A percentile compares a stretch with the other conserved stretches of the same genome.
These are phyloP conservation scores for Phyllopteryx taeniolatus DNA, from an alignment of 2,113 vertebrate species.

Conservation along the genomic window DNA sequence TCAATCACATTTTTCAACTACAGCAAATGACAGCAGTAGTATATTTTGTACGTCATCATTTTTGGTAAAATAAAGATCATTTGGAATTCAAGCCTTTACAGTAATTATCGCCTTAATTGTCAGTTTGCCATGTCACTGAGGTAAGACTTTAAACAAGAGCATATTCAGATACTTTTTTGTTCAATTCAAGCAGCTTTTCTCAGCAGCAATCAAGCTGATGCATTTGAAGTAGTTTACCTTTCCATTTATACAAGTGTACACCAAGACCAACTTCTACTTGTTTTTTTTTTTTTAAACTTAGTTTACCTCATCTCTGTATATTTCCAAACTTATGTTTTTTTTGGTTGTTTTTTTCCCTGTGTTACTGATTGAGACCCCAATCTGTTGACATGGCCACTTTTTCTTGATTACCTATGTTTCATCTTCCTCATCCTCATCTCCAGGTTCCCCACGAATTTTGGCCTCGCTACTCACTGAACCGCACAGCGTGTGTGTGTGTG, in stretches of 20 bases:
- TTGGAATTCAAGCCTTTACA: slow-evolving; percentile 33
- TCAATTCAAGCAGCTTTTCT: slow-evolving; percentile 43
- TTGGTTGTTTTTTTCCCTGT: background rate
- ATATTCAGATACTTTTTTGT: slow-evolving; percentile 47
- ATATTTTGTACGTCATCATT: slow-evolving; percentile 6
- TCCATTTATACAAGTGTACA: slow-evolving; percentile 11
- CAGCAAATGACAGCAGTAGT: background rate
- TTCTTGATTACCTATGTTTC: slow-evolving; percentile 65
- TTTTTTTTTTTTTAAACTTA: slow-evolving; percentile 17
- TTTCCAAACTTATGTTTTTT: slow-evolving; percentile 16
- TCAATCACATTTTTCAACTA: too few relatives aligned
- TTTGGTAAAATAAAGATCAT: slow-evolving; percentile 27
- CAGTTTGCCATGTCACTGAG: slow-evolving; percentile 30
- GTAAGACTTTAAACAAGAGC: slow-evolving; percentile 30
- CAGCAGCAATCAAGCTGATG: slow-evolving; percentile 66
- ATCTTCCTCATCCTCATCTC: slow-evolving; percentile 55
- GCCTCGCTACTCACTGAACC: slow-evolving; percentile 59
- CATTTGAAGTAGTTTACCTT: slow-evolving; percentile 52
- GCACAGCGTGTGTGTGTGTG: slow-evolving; percentile 14
- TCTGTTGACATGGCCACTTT: slow-evolving; percentile 66
- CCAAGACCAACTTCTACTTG: background rate
- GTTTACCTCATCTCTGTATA: slow-evolving; percentile 25
- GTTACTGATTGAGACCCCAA: slow-evolving; percentile 49
- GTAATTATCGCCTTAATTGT: slow-evolving; percentile 51
- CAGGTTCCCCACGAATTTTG: slow-evolving; percentile 37